phyloP scores from a whole-genome alignment of 1,140 invertebrate species.

The Steinernema feltiae region DNA sequence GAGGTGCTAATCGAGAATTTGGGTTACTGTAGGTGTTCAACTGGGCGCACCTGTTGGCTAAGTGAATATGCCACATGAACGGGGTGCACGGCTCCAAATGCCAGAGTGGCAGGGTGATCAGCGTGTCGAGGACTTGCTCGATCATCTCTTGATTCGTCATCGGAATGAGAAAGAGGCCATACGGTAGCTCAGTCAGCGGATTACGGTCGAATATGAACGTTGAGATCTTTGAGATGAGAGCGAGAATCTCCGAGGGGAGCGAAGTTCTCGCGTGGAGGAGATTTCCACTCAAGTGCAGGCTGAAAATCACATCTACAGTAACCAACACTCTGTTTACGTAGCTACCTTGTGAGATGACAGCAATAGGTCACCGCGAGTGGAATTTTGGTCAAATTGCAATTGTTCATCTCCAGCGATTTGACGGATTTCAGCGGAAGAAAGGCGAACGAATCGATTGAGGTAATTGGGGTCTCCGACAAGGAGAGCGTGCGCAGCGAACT shows the following conservation, averaged over 20 bases:
- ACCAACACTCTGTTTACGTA: not conserved
- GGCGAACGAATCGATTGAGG: not conserved
- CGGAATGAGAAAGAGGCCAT: not conserved
- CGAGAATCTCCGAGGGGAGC: not conserved
- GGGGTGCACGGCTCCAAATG: conserved; percentile 2
- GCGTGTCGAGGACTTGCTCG: not conserved
- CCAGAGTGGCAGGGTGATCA: not conserved
- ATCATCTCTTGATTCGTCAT: not conserved
- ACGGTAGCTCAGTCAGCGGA: not conserved
- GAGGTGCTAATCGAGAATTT: not conserved
- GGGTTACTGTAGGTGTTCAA: not conserved
- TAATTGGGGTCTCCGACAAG: not conserved
- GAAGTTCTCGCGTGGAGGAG: not conserved
- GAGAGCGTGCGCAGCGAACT: not conserved
- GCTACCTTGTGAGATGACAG: not conserved
- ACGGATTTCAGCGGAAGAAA: not conserved
- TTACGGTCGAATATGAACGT: not conserved
- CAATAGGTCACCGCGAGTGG: not conserved
- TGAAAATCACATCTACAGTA: not conserved
- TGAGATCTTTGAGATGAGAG: not conserved
- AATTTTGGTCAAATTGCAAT: not conserved
- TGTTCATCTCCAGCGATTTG: not conserved
- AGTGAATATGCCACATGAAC: not conserved
- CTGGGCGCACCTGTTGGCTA: not conserved
- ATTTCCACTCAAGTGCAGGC: not conserved